Evolutionary conservation across 2,113 vertebrate genomes (phyloP).

Genomic region (Colinus virginianus): DNA sequence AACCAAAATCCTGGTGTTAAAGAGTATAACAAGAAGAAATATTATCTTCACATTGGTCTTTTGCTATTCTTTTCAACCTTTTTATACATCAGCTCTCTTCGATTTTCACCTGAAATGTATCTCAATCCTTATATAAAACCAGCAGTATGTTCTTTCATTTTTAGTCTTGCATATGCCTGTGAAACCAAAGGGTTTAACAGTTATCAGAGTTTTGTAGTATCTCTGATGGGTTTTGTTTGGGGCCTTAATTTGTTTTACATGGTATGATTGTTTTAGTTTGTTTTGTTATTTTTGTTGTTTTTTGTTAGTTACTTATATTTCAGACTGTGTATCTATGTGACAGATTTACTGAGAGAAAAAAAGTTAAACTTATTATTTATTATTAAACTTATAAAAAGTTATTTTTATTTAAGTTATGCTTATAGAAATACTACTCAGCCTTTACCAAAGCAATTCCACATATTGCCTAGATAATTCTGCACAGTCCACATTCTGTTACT

Average conservation of each 20-base stretch:
- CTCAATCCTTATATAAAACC: neutral
- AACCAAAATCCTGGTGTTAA: conserved; percentile 46
- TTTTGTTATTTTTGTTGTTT: neutral
- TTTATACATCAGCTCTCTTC: neutral
- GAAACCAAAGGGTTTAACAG: neutral
- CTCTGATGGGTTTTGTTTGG: neutral
- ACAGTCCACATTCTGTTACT: neutral
- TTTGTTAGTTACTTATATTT: neutral
- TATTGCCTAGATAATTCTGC: neutral
- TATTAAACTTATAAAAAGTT: neutral
- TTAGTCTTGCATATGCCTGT: neutral
- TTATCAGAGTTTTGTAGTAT: neutral
- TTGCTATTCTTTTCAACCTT: neutral
- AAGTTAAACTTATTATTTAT: neutral
- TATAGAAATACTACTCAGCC: neutral
- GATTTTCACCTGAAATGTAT: neutral
- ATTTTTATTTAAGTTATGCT: neutral
- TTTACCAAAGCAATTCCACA: neutral
- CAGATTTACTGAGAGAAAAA: neutral
- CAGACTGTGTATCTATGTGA: neutral
- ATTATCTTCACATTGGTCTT: neutral
- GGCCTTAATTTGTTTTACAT: neutral
- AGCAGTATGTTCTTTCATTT: neutral
- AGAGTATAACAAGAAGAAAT: neutral
- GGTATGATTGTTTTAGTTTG: neutral